These are phyloP conservation scores for Trachymyrmex septentrionalis DNA, from an alignment of 1,140 invertebrate species.

Conservation along the genomic window DNA sequence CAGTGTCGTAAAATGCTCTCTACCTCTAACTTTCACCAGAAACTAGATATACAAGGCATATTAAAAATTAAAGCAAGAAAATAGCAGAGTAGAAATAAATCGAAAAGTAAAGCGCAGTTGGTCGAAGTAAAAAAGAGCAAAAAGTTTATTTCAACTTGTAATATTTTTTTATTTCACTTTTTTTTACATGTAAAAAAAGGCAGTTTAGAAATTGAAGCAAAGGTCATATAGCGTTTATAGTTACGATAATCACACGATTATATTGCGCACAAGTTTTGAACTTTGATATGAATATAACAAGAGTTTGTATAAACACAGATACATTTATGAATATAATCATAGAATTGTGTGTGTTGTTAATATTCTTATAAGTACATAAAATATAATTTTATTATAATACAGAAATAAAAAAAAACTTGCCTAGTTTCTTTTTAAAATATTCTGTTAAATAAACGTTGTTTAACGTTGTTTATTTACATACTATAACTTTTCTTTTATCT, in stretches of 20 bases:
- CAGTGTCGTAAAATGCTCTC: not conserved
- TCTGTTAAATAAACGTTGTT: not conserved
- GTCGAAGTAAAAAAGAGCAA: not conserved
- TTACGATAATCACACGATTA: not conserved
- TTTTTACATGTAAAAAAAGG: not conserved
- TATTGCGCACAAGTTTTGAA: not conserved
- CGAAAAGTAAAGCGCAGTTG: not conserved
- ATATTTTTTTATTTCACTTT: not conserved
- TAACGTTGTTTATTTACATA: not conserved
- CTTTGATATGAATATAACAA: not conserved
- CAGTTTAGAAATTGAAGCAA: not conserved
- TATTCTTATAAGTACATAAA: not conserved
- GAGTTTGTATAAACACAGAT: not conserved
- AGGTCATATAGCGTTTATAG: not conserved
- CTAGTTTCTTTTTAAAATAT: not conserved
- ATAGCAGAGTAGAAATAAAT: not conserved
- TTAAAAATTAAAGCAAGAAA: not conserved
- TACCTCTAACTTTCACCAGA: slow-evolving; percentile 10
- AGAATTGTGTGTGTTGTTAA: too few species aligned
- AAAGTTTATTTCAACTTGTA: not conserved
- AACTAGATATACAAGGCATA: not conserved
- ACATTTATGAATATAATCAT: not conserved
- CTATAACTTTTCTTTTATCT: not conserved
- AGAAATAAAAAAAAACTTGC: not conserved
- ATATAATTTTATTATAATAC: not conserved